These are phyloP conservation scores for Remorina albescens DNA, from an alignment of 2,797 vertebrate species.

Conservation along the genomic window DNA sequence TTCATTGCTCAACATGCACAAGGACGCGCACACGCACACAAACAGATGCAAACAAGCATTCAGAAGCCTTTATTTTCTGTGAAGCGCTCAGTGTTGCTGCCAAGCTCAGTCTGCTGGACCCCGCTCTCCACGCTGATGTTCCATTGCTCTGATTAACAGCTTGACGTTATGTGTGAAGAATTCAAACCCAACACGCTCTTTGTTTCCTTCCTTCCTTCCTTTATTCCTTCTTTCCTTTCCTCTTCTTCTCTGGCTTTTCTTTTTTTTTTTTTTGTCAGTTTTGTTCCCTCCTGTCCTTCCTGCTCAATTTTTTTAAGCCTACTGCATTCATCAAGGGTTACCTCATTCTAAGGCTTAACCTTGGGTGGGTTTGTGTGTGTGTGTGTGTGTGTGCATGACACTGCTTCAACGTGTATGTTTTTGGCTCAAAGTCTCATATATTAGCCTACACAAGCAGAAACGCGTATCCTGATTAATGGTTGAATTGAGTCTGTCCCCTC, in stretches of 20 bases:
- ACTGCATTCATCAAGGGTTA: slow-evolving; percentile 69
- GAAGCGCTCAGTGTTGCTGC: slow-evolving; percentile 53
- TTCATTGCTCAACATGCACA: slow-evolving; percentile 1
- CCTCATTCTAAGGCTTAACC: slow-evolving; percentile 73
- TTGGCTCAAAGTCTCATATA: slow-evolving; percentile 34
- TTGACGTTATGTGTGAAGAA: slow-evolving; percentile 85
- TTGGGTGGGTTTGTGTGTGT: slow-evolving; percentile 48
- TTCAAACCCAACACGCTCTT: slow-evolving; percentile 69
- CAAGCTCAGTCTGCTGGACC: slow-evolving; percentile 78
- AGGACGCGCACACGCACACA: background rate
- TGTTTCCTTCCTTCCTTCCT: slow-evolving; percentile 15
- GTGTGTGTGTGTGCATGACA: slow-evolving; percentile 17
- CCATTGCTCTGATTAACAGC: slow-evolving; percentile 79
- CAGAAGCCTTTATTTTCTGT: background rate
- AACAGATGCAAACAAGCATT: slow-evolving; percentile 15
- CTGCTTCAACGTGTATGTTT: slow-evolving; percentile 40
- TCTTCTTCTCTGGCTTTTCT: slow-evolving; percentile 18
- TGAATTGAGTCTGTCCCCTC: slow-evolving; percentile 60
- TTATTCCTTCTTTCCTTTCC: slow-evolving; percentile 2
- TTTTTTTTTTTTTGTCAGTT: slow-evolving; percentile 25
- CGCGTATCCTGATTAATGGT: slow-evolving; percentile 56
- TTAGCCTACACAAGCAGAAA: slow-evolving; percentile 32
- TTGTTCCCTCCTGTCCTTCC: slow-evolving; percentile 63
- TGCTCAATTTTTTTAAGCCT: slow-evolving; percentile 52
- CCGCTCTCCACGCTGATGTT: slow-evolving; percentile 65